phyloP scores from a whole-genome alignment of 2,113 vertebrate genomes.

The Oxyruncus cristatus region DNA sequence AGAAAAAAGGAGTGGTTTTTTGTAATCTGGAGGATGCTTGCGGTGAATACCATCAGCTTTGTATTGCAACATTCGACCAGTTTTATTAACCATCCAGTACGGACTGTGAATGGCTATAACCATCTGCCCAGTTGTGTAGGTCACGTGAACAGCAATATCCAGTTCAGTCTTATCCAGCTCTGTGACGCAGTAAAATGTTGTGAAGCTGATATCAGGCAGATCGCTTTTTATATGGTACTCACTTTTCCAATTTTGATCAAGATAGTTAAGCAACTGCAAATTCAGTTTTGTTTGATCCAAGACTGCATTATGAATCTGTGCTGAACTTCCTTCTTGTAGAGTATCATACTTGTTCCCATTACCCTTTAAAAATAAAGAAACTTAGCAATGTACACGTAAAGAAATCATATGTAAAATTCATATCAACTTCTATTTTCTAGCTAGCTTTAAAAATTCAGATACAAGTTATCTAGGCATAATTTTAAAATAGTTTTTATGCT shows the following conservation, averaged over 20 bases:
- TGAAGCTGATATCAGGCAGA: conserved; percentile 90
- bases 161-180: conserved; percentile 82
- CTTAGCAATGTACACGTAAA: background rate
- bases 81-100: conserved; percentile 99
- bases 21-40: conserved; percentile 91
- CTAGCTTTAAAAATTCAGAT: background rate
- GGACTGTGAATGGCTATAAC: conserved; percentile 88
- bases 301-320: conserved; percentile 88
- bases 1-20: conserved; percentile 92
- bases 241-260: conserved; percentile 88
- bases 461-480: background rate
- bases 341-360: conserved; percentile 61
- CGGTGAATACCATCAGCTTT: conserved; percentile 96
- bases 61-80: conserved; percentile 90
- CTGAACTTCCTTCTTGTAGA: conserved; percentile 84
- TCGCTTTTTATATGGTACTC: conserved; percentile 80
- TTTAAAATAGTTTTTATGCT: background rate
- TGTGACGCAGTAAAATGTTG: conserved; percentile 80
- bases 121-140: conserved; percentile 84
- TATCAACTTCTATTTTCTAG: background rate
- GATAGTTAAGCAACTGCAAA: conserved; percentile 85
- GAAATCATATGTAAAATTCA: background rate
- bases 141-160: conserved; percentile 89
- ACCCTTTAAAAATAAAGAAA: conserved; percentile 71
- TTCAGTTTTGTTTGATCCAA: conserved; percentile 83